Percentiles rank a stretch among this genome's conserved stretches.
These are phyloP conservation scores for Nymphalis polychloros DNA, from an alignment of 2,888 invertebrate species.

Conservation along the genomic window DNA sequence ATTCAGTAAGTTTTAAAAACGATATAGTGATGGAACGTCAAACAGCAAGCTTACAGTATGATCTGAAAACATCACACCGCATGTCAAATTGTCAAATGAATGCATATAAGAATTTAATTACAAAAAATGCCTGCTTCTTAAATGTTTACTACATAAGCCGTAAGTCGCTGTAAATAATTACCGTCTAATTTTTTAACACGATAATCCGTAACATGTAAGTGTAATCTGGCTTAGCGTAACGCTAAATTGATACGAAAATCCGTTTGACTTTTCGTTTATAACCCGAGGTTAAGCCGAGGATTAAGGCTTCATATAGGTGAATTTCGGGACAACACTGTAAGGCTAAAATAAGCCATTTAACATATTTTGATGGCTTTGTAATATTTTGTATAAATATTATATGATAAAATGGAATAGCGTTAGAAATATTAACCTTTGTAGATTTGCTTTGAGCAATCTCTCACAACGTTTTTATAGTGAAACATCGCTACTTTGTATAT, in stretches of 20 bases:
- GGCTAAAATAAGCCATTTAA: not conserved
- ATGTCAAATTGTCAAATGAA: too few relatives aligned
- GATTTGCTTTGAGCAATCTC: too few relatives aligned
- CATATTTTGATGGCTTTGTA: slow-evolving; percentile 9
- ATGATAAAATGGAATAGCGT: too few relatives aligned
- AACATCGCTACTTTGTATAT: too few relatives aligned
- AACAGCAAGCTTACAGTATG: too few relatives aligned
- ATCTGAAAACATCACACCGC: too few relatives aligned
- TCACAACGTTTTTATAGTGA: too few relatives aligned
- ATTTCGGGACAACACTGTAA: slow-evolving; percentile 9
- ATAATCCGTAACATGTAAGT: slow-evolving; percentile 16
- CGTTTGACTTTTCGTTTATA: slow-evolving; percentile 25
- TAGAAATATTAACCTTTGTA: too few relatives aligned
- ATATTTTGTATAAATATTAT: not conserved
- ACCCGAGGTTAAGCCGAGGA: slow-evolving; percentile 20
- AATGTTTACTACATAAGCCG: not conserved
- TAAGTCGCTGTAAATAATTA: slow-evolving; percentile 2
- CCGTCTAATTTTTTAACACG: slow-evolving; percentile 15
- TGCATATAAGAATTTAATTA: too few relatives aligned
- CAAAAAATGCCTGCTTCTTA: not conserved
- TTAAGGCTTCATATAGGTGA: slow-evolving; percentile 14
- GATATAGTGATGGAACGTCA: too few relatives aligned
- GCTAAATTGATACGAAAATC: slow-evolving; percentile 21
- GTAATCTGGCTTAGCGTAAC: slow-evolving; percentile 24
- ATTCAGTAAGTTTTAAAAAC: too few relatives aligned